phyloP scores from a whole-genome alignment of 1,140 invertebrate genomes.

The Drosophila tristis region DNA sequence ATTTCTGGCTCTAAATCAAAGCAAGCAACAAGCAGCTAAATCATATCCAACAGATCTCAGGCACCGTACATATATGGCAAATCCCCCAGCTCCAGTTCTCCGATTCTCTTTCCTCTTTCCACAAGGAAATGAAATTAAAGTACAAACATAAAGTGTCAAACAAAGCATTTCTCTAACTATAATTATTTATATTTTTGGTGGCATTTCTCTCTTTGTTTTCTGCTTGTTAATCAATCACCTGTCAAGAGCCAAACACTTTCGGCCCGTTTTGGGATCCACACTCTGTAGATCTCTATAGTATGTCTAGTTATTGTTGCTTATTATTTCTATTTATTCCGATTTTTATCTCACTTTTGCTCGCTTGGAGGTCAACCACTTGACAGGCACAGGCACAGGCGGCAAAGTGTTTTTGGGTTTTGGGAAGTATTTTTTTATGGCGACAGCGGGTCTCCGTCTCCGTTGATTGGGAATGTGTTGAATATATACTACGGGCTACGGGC shows the following conservation, averaged over 20 bases:
- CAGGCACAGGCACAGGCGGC: constrained; percentile 7
- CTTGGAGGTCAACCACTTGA: constrained; percentile 73
- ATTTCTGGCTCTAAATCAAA: not conserved
- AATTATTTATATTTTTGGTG: constrained; percentile 28
- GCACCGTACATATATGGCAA: constrained; percentile 14
- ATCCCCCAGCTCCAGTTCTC: constrained; percentile 8
- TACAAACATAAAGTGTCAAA: constrained; percentile 4
- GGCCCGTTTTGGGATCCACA: constrained; percentile 24
- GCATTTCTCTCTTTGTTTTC: constrained; percentile 23
- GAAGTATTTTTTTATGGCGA: constrained; percentile 33
- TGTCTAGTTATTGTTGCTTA: constrained; percentile 5
- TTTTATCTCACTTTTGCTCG: constrained; percentile 56
- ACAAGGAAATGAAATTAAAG: constrained; percentile 36
- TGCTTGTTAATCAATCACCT: constrained; percentile 69
- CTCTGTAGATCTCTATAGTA: constrained; percentile 16
- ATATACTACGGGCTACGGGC: not conserved
- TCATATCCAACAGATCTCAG: constrained; percentile 10
- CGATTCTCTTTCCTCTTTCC: not conserved
- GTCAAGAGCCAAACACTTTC: constrained; percentile 39
- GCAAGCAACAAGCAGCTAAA: no score
- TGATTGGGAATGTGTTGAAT: constrained; percentile 17
- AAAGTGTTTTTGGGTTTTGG: constrained; percentile 15
- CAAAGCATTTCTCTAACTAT: constrained; percentile 29
- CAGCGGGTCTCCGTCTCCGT: not conserved
- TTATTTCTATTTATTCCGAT: constrained; percentile 50